phyloP scores from a whole-genome alignment of 2,113 vertebrate species.

The Entomyzon cyanotis region DNA sequence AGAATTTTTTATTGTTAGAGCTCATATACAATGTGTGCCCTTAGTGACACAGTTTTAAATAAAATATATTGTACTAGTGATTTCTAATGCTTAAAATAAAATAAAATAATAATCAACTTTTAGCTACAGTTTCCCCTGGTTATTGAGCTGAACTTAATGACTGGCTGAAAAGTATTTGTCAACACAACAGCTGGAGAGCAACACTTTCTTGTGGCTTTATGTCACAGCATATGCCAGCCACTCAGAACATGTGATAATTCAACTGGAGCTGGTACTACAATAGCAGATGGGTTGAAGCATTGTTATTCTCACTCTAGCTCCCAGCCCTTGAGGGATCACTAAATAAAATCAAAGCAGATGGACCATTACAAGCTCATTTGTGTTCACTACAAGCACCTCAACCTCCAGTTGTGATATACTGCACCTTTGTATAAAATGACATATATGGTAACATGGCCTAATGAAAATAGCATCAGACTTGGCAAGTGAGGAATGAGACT shows the following conservation, averaged over 20 bases:
- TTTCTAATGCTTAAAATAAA: constrained; percentile 64
- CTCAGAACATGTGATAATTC: constrained; percentile 94
- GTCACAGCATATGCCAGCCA: constrained; percentile 94
- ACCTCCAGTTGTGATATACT: constrained; percentile 76
- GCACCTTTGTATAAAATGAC: constrained; percentile 68
- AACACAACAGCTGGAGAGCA: constrained; percentile 94
- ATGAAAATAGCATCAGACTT: constrained; percentile 63
- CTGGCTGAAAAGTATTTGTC: constrained; percentile 94
- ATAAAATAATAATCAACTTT: constrained; percentile 66
- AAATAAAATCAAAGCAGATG: constrained; percentile 97
- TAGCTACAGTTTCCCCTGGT: constrained; percentile 69
- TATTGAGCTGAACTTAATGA: constrained; percentile 88
- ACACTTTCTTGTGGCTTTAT: constrained; percentile 95
- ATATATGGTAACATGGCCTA: constrained; percentile 66
- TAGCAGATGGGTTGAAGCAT: constrained; percentile 94
- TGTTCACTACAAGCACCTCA: constrained; percentile 85
- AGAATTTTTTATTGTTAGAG: constrained; percentile 26
- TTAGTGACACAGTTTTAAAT: constrained; percentile 40
- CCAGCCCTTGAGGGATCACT: constrained; percentile 87
- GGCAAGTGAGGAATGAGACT: constrained; percentile 67
- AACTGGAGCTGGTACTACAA: constrained; percentile 84
- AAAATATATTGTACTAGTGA: constrained; percentile 33
- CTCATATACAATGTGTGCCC: constrained; percentile 19
- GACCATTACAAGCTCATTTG: constrained; percentile 88
- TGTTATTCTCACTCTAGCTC: constrained; percentile 92